Conservation (phyloP, 2,797 vertebrate species). For the Potorous gilbertii region DNA sequence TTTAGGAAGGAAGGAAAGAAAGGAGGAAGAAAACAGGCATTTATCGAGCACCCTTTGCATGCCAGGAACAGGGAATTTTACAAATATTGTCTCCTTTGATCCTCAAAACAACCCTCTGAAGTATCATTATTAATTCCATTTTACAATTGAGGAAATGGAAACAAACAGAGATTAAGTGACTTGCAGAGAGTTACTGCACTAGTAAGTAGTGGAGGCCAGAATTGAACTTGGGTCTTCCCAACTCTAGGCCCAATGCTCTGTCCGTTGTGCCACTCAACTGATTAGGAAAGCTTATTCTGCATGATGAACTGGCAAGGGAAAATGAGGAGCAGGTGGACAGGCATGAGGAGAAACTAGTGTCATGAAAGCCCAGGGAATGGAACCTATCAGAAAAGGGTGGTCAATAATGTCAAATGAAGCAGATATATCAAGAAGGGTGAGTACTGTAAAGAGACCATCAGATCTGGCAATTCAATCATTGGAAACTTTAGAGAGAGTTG, state of each 20-base stretch:
- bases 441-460: neutral
- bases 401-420: neutral
- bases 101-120: neutral
- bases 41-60: neutral
- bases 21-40: neutral
- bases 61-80: neutral
- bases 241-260: neutral
- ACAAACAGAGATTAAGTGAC: neutral
- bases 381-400: neutral
- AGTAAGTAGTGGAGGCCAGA: neutral
- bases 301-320: neutral
- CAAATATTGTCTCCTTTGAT: neutral
- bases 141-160: neutral
- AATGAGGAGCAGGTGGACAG: neutral
- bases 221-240: neutral
- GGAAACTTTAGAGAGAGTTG: neutral
- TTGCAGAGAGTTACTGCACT: neutral
- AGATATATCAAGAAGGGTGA: neutral
- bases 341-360: neutral
- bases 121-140: neutral
- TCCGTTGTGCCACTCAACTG: neutral
- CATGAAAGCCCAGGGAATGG: neutral
- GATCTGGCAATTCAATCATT: neutral
- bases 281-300: neutral
- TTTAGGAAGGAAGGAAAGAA: neutral